Conservation (phyloP, 2,113 vertebrate species). For the Oncorhynchus masou region DNA sequence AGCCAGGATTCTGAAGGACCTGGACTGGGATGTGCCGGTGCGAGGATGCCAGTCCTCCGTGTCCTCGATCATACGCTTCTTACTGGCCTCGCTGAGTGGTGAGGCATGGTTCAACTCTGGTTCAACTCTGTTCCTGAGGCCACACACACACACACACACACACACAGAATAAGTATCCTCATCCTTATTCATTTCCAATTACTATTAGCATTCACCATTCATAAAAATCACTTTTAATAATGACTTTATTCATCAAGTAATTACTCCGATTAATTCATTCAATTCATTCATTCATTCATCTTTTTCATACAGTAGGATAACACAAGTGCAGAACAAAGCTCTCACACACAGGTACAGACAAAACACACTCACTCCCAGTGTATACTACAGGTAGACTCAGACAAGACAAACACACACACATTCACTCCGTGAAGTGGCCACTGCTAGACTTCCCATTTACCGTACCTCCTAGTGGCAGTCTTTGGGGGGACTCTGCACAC, state of each 20-base stretch:
- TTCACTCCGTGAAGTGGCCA: conserved; percentile 1
- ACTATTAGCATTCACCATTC: not conserved
- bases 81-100: conserved; percentile 85
- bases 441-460: conserved; percentile 33
- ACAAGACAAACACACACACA: not conserved
- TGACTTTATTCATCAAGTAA: not conserved
- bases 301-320: too few species aligned
- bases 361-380: not conserved
- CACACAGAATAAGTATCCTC: not conserved
- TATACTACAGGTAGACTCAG: not conserved
- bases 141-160: conserved; percentile 8
- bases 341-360: not conserved
- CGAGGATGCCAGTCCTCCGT: conserved; percentile 93
- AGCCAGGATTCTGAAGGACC: conserved; percentile 94
- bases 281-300: not conserved
- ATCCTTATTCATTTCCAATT: too few species aligned
- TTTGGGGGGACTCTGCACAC: conserved; percentile 21
- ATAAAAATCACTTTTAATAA: too few species aligned
- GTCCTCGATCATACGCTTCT: conserved; percentile 94
- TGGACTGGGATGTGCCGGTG: conserved; percentile 88
- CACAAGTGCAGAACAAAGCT: too few species aligned
- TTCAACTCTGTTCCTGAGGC: conserved; percentile 79
- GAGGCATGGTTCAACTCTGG: conserved; percentile 77
- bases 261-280: not conserved
- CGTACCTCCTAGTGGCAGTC: conserved; percentile 37